Conservation (phyloP, 1,140 invertebrate species). For the Anagrus nilaparvatae region DNA sequence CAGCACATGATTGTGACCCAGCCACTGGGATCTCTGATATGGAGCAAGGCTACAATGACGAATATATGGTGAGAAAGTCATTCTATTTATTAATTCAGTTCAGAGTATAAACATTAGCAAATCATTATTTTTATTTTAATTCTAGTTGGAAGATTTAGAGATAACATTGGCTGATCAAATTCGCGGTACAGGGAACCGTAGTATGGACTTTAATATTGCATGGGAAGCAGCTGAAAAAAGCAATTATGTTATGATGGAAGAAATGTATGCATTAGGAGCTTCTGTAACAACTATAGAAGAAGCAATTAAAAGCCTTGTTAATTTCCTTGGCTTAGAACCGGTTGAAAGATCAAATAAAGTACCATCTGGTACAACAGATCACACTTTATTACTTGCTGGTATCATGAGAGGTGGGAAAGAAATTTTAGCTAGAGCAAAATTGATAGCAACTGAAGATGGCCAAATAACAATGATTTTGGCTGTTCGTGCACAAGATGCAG, state of each 20-base stretch:
- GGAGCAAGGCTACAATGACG: slow-evolving; percentile 79
- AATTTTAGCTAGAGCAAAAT: slow-evolving; percentile 74
- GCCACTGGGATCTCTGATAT: slow-evolving; percentile 86
- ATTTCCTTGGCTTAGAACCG: slow-evolving; percentile 81
- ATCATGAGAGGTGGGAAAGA: slow-evolving; percentile 83
- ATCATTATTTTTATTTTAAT: slow-evolving; percentile 38
- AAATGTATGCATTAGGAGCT: slow-evolving; percentile 75
- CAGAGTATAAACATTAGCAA: slow-evolving; percentile 8
- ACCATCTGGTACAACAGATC: slow-evolving; percentile 70
- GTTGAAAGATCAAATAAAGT: slow-evolving; percentile 80
- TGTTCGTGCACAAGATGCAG: slow-evolving; percentile 55
- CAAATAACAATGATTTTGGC: slow-evolving; percentile 67
- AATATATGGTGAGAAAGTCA: slow-evolving; percentile 56
- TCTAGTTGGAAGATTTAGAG: slow-evolving; percentile 87
- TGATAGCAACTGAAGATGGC: slow-evolving; percentile 64
- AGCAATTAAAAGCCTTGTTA: slow-evolving; percentile 78
- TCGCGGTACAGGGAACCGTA: slow-evolving; percentile 52
- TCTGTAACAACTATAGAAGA: slow-evolving; percentile 71
- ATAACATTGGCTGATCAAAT: slow-evolving; percentile 85
- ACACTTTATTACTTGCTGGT: slow-evolving; percentile 72
- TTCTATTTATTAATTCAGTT: slow-evolving; percentile 10
- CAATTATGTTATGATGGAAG: slow-evolving; percentile 68
- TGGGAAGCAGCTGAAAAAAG: slow-evolving; percentile 54
- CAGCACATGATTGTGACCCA: slow-evolving; percentile 94
- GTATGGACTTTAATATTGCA: slow-evolving; percentile 53